Conservation (phyloP, 1,140 invertebrate genomes). For the Cheumatopsyche charites region DNA sequence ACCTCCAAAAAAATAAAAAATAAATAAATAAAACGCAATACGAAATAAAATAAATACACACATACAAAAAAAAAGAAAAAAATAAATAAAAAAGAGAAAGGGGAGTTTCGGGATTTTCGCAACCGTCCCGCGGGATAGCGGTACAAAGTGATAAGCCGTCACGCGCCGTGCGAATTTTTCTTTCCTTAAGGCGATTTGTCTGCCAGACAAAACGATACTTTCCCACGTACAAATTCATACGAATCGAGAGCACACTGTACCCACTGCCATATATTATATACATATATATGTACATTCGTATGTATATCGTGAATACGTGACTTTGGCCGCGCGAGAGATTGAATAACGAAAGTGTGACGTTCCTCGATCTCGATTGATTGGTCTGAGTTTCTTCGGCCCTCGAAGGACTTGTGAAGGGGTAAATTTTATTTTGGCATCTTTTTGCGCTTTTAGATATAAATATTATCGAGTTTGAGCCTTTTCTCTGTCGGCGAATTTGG, state of each 20-base stretch:
- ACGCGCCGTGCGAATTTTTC: slow-evolving; percentile 49
- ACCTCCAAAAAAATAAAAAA: too few relatives aligned
- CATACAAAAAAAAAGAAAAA: not conserved
- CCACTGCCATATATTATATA: too few relatives aligned
- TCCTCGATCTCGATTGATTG: too few relatives aligned
- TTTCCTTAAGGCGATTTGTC: slow-evolving; percentile 49
- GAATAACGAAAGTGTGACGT: slow-evolving; percentile 44
- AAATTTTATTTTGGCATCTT: too few relatives aligned
- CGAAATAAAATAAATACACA: not conserved
- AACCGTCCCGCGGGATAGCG: not conserved
- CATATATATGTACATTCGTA: not conserved
- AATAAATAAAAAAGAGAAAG: not conserved
- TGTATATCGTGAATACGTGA: slow-evolving; percentile 31
- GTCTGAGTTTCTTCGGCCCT: too few relatives aligned
- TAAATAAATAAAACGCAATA: not conserved
- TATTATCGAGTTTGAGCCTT: too few relatives aligned
- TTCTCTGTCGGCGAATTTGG: too few relatives aligned
- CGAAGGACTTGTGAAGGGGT: too few relatives aligned
- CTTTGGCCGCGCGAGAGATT: slow-evolving; percentile 46
- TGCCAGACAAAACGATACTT: slow-evolving; percentile 48
- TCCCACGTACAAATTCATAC: slow-evolving; percentile 23
- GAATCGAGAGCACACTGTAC: too few relatives aligned
- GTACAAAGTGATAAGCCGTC: slow-evolving; percentile 47
- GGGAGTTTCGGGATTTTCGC: slow-evolving; percentile 6
- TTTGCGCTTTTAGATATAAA: too few relatives aligned